Evolutionary conservation across 1,140 invertebrate genomes (phyloP).

Genomic region (Harpegnathos saltator): DNA sequence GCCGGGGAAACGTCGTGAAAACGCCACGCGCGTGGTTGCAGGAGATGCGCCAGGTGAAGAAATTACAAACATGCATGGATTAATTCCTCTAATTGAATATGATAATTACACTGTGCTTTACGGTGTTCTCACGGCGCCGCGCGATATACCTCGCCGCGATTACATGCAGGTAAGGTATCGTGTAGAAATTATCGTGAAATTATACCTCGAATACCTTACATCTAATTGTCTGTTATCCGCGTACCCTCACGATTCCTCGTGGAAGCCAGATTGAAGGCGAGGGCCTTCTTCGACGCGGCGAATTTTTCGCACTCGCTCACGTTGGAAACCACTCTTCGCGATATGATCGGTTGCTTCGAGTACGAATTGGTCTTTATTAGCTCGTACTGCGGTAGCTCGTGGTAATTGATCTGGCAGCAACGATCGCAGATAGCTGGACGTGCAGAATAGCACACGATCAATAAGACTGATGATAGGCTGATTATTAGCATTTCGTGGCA

Average conservation of each 20-base stretch:
- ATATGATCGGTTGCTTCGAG: slow-evolving; percentile 78
- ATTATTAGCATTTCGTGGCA: not conserved
- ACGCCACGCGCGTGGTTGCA: not conserved
- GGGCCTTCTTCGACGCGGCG: slow-evolving; percentile 86
- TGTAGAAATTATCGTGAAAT: slow-evolving; percentile 32
- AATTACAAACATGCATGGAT: slow-evolving; percentile 19
- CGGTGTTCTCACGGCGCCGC: not conserved
- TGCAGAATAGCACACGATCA: not conserved
- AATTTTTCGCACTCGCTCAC: slow-evolving; percentile 86
- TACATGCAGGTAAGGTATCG: not conserved
- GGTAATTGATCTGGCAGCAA: slow-evolving; percentile 70
- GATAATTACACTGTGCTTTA: not conserved
- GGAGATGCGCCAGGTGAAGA: not conserved
- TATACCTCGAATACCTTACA: slow-evolving; percentile 12
- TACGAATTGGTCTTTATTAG: slow-evolving; percentile 75
- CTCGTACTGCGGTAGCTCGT: slow-evolving; percentile 74
- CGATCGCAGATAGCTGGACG: slow-evolving; percentile 43
- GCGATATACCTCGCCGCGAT: not conserved
- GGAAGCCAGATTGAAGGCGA: slow-evolving; percentile 88
- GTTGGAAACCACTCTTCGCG: slow-evolving; percentile 70
- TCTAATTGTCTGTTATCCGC: slow-evolving; percentile 19
- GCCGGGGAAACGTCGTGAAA: too few species aligned
- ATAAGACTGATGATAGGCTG: not conserved
- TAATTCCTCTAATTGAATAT: slow-evolving; percentile 13
- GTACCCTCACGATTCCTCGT: slow-evolving; percentile 72